Conservation (phyloP, 2,797 vertebrate species). For the Ctenochaetus hawaiiensis region DNA sequence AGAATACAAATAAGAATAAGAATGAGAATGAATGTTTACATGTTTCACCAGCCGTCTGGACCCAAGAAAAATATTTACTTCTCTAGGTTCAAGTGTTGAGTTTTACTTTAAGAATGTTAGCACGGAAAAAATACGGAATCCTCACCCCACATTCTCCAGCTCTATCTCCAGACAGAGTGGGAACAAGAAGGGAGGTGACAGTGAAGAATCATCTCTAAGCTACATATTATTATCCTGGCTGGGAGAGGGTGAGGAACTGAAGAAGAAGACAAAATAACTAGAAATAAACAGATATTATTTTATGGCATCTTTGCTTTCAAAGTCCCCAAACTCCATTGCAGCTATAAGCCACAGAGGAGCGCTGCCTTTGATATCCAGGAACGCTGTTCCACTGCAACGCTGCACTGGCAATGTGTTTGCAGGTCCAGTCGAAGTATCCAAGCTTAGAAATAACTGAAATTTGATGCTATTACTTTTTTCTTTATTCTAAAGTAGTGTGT, state of each 20-base stretch:
- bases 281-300: conserved; percentile 34
- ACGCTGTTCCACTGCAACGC: conserved; percentile 15
- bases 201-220: conserved; percentile 67
- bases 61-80: too few species aligned
- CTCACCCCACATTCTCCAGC: background rate
- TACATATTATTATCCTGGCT: conserved; percentile 50
- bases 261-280: conserved; percentile 29
- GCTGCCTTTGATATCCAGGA: conserved; percentile 45
- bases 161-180: conserved; percentile 37
- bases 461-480: background rate
- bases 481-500: conserved; percentile 22
- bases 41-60: too few species aligned
- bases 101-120: too few species aligned
- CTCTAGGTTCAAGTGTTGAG: too few species aligned
- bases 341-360: conserved; percentile 31
- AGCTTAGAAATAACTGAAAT: conserved; percentile 19
- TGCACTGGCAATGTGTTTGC: conserved; percentile 26
- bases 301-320: conserved; percentile 26
- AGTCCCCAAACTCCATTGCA: conserved; percentile 36
- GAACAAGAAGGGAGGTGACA: conserved; percentile 47
- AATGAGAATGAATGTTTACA: too few species aligned
- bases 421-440: conserved; percentile 28
- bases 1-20: too few species aligned
- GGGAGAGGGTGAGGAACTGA: conserved; percentile 23
- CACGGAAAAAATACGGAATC: too few species aligned